phyloP scores from a whole-genome alignment of 2,797 vertebrate species.

The Orestias chungarensis region DNA sequence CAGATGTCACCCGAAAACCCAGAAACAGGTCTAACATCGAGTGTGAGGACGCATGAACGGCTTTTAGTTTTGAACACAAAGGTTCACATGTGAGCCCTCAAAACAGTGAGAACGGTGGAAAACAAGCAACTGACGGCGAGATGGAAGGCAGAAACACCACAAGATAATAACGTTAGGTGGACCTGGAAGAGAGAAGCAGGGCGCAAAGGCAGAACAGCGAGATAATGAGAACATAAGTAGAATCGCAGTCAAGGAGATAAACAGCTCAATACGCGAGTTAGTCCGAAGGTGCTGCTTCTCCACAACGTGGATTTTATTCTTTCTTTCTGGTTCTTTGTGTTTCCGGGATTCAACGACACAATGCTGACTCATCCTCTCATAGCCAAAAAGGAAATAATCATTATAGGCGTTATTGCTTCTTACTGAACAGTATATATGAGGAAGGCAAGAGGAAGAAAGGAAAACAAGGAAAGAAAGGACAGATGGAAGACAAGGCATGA shows the following conservation, averaged over 20 bases:
- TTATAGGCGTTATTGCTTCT: slow-evolving; percentile 21
- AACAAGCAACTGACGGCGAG: too few relatives aligned
- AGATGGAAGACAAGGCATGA: too few relatives aligned
- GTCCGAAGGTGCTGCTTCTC: background rate
- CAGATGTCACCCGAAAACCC: too few relatives aligned
- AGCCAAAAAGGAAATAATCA: slow-evolving; percentile 24
- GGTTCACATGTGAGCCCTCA: too few relatives aligned
- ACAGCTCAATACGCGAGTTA: background rate
- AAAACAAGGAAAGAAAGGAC: too few relatives aligned
- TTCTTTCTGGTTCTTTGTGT: slow-evolving; percentile 12
- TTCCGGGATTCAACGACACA: slow-evolving; percentile 28
- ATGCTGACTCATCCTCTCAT: slow-evolving; percentile 52
- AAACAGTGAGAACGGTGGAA: too few relatives aligned
- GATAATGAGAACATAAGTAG: background rate
- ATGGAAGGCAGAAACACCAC: slow-evolving; percentile 2
- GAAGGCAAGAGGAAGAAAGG: background rate
- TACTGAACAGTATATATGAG: too few relatives aligned
- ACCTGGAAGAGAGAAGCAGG: background rate
- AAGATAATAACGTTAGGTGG: background rate
- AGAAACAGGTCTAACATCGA: slow-evolving; percentile 23
- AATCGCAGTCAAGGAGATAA: too few relatives aligned
- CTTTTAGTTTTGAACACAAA: slow-evolving; percentile 40
- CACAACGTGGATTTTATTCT: background rate
- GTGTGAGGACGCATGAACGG: slow-evolving; percentile 32
- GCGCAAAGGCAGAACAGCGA: slow-evolving; percentile 6